These are phyloP conservation scores for Ahaetulla prasina DNA, from an alignment of 2,113 vertebrate genomes.

Conservation along the genomic window DNA sequence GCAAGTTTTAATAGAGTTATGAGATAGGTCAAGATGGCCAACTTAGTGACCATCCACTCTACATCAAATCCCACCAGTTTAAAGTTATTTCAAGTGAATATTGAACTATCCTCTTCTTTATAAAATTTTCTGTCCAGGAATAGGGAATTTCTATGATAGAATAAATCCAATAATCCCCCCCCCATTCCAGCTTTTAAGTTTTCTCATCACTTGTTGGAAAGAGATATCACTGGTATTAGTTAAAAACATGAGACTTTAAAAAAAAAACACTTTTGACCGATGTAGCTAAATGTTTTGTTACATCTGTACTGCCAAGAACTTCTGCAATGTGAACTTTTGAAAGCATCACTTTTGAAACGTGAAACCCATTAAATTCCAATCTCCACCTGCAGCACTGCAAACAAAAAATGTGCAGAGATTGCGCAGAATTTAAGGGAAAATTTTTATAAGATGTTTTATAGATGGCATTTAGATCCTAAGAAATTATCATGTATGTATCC, in stretches of 20 bases:
- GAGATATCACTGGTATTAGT: neutral
- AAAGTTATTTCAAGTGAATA: neutral
- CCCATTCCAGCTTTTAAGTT: neutral
- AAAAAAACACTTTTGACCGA: neutral
- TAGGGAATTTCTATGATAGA: neutral
- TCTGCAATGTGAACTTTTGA: too few relatives aligned
- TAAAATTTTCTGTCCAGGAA: neutral
- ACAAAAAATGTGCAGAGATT: neutral
- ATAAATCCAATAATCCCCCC: neutral
- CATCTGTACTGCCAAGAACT: neutral
- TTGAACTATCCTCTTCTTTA: neutral
- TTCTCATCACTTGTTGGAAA: neutral
- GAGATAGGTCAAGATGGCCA: too few relatives aligned
- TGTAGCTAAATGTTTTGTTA: neutral
- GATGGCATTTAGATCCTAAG: too few relatives aligned
- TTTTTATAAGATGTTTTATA: too few relatives aligned
- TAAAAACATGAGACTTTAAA: neutral
- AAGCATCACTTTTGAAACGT: neutral
- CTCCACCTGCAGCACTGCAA: neutral
- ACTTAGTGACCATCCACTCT: too few relatives aligned
- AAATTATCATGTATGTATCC: too few relatives aligned
- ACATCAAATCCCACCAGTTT: too few relatives aligned
- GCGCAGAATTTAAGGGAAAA: too few relatives aligned
- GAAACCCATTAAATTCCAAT: neutral
- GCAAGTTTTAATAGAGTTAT: too few relatives aligned